These are phyloP conservation scores for Diorhabda sublineata DNA, from an alignment of 1,140 invertebrate species.

Conservation along the genomic window DNA sequence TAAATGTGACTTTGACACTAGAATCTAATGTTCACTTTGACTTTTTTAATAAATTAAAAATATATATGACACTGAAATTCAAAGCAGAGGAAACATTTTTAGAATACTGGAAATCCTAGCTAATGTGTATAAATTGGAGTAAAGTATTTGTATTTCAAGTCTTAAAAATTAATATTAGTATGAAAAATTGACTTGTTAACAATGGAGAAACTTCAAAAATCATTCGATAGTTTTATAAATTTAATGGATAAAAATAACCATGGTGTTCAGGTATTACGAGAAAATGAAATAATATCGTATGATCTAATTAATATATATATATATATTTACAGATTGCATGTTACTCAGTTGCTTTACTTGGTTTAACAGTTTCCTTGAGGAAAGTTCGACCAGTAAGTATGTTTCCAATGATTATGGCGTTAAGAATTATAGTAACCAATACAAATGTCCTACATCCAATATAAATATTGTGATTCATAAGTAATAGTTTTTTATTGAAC, in stretches of 20 bases:
- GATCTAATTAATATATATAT: slow-evolving; percentile 13
- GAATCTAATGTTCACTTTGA: no score
- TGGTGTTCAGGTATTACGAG: slow-evolving; percentile 45
- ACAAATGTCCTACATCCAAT: no score
- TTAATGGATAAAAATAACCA: slow-evolving; percentile 48
- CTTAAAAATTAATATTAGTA: neutral
- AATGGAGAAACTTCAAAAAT: slow-evolving; percentile 31
- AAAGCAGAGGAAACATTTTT: no score
- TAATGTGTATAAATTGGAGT: no score
- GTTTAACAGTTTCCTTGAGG: slow-evolving; percentile 49
- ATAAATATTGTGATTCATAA: no score
- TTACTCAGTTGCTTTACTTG: slow-evolving; percentile 51
- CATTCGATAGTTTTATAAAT: slow-evolving; percentile 42
- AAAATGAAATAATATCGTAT: slow-evolving; percentile 16
- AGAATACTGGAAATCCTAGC: no score
- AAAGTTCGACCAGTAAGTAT: slow-evolving; percentile 52
- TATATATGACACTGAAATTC: no score
- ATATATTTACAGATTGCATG: slow-evolving; percentile 47
- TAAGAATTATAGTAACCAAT: no score
- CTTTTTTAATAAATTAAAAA: no score
- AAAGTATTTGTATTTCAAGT: no score
- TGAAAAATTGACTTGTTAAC: neutral
- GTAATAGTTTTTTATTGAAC: no score
- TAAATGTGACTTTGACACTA: no score
- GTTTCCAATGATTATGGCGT: neutral